Evolutionary conservation across 2,888 invertebrate species (phyloP).

Genomic region (Osmoderma eremita): DNA sequence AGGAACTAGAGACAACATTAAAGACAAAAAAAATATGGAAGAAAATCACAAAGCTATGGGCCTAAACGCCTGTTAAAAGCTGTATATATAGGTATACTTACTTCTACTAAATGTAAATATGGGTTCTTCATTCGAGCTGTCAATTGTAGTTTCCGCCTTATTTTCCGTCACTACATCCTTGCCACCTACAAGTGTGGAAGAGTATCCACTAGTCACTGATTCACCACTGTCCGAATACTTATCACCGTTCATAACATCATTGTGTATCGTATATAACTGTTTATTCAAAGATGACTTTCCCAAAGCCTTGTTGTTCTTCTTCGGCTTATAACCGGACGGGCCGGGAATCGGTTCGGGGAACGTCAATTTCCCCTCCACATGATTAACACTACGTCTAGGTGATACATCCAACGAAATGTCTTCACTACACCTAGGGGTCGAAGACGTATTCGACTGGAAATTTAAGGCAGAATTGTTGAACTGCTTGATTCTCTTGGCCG

Average conservation of each 20-base stretch:
- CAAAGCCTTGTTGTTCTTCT: conserved; percentile 49
- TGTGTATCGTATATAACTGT: conserved; percentile 21
- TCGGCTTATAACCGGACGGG: conserved; percentile 57
- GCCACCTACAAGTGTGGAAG: conserved; percentile 60
- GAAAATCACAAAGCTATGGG: no score
- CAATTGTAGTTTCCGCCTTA: conserved; percentile 30
- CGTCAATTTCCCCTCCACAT: conserved; percentile 27
- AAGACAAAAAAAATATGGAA: no score
- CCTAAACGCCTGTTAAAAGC: no score
- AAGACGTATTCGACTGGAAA: conserved; percentile 21
- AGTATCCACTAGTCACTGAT: conserved; percentile 69
- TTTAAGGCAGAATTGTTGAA: conserved; percentile 20
- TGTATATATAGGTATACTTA: no score
- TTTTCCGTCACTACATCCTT: conserved; percentile 55
- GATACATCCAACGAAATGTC: conserved; percentile 10
- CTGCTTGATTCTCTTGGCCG: conserved; percentile 62
- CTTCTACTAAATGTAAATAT: conserved; percentile 53
- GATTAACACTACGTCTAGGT: conserved; percentile 7
- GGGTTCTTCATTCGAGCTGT: neutral
- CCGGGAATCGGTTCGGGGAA: conserved; percentile 59
- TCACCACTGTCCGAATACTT: conserved; percentile 70
- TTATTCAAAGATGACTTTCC: conserved; percentile 38
- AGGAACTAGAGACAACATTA: no score
- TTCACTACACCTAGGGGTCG: neutral
- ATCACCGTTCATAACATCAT: conserved; percentile 57